Base-by-base conservation (phyloP, 2,888 invertebrate species). In the Drosophila imparisetae region DNA sequence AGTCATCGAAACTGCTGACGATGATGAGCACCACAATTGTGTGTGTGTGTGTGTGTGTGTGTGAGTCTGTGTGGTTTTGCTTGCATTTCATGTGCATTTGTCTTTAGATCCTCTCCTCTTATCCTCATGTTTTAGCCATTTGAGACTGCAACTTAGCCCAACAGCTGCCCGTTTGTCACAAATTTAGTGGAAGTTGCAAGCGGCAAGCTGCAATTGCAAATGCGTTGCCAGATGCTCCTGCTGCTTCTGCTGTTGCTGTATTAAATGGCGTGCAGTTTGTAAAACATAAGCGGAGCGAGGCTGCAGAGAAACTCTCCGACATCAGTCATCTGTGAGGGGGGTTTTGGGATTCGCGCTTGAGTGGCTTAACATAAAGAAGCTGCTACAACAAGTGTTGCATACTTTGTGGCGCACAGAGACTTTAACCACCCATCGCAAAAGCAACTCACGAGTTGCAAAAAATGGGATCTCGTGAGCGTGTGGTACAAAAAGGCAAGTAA, bases 111-210 rank as follows among this genome's bases (percentile, higher is more conserved):
- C 38, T 13, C 66, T 40, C 27, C 27, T 10, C 24, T 6, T 18
- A 15, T 42, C 29, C 42, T 48, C 18, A 40, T 59, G 61, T 58
- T 67, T 62, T 34, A 18, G 75, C 75, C 75, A 78, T 75, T 75
- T 66, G 80, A 72, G 72, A 72, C 70, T 67, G 75, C 72, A 75
- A 78, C 78, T 78, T 78, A 74, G 74, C 75, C 79, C 74, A 75
- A 75, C 78, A 75, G 80, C 80, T 83, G 83, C 75, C 76, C 75
- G 83, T 83, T 86, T 85, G 83, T 83, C 83, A 81, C 83, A 78
- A 81, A 79, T 75, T 79, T 79, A 76, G 73, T 80, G 70, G 78
- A 78, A 78, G 62, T 45, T 49, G 38, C 60, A 49, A 13, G 68
- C 50, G 38, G 53, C 71, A 53, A 55, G 54, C 49, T 34, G 53